Base-by-base conservation (phyloP, 2,113 vertebrate genomes). In the Thryonomys swinderianus region DNA sequence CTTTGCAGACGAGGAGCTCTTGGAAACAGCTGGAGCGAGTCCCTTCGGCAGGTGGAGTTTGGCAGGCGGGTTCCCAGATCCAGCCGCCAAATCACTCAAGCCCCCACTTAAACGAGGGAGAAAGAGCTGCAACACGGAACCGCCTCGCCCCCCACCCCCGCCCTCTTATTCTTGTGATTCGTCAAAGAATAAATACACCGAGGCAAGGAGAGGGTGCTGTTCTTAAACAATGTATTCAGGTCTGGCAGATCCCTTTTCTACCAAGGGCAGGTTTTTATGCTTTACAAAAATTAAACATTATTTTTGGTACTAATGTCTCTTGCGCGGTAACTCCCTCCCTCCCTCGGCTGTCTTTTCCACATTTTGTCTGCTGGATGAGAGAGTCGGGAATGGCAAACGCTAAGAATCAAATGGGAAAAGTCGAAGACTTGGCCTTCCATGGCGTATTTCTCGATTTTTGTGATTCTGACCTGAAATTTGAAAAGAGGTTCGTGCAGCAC, bases 1-100 rank as follows among this genome's bases (percentile, higher is more conserved):
- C 95, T 95, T 92, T 76, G 94, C 93, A 57, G 93, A 93, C 90
- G 91, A 96, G 79, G 67, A 42, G 69, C 90, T 64, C 69, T 20
- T 4, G 18, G 80, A 95, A 97, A 94, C 96, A 97, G 96, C 96
- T 97, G 97, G 94, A 92, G 59, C 42, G 34, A 84, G 94, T 95
- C 94, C 93, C 96, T 95, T 92, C 90, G 86, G 97, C 96, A 97
- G 97, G 97, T 97, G 97, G 91, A 67, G 84, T 85, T 45, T 94
- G 96, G 95, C 93, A 94, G 95, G 53, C 90, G 42, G 91, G 91
- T 87, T 96, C 92, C 92, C 86, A 96, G 84, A 94, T 40, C 93
- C 87, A 82, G 87, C 89, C n/a, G 32, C 93, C 93, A 93, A 90
- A 93, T 97, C 93, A 90, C 67, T 94, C 96, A 93, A 61, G 80